A percentile compares a stretch with the other conserved stretches of the same genome.
These are phyloP conservation scores for Euwallacea similis DNA, from an alignment of 1,140 invertebrate species.

Conservation along the genomic window DNA sequence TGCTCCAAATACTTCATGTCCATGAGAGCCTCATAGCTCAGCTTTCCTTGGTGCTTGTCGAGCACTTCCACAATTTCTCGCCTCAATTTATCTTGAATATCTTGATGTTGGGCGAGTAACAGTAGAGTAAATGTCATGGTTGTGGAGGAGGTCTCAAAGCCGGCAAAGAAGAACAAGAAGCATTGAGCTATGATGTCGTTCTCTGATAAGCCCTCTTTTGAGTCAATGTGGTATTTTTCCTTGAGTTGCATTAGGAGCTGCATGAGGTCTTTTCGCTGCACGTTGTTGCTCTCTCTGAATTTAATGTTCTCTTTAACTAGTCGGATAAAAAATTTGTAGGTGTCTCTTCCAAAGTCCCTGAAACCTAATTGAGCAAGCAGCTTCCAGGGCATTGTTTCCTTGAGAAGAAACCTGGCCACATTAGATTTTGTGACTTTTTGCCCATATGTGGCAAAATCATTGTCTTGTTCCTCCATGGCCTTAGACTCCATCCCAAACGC, in stretches of 20 bases:
- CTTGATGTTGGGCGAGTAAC: slow-evolving; percentile 54
- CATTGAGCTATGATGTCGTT: slow-evolving; percentile 39
- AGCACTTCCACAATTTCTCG: slow-evolving; percentile 56
- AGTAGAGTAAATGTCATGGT: slow-evolving; percentile 57
- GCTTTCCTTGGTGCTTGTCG: slow-evolving; percentile 53
- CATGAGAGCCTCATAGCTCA: slow-evolving; percentile 60
- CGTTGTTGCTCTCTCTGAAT: slow-evolving; percentile 55
- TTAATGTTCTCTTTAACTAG: slow-evolving; percentile 55
- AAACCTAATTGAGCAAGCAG: slow-evolving; percentile 23
- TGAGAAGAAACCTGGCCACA: no score
- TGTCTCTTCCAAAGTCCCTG: slow-evolving; percentile 9
- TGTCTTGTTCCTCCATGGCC: slow-evolving; percentile 50
- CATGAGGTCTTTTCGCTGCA: slow-evolving; percentile 60
- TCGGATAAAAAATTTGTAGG: slow-evolving; percentile 55
- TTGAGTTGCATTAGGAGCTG: slow-evolving; percentile 59
- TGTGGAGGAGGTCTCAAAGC: slow-evolving; percentile 57
- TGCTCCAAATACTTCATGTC: slow-evolving; percentile 56
- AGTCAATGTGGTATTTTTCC: no score
- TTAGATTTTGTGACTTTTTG: no score
- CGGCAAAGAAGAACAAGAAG: slow-evolving; percentile 53
- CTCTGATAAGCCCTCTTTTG: slow-evolving; percentile 44
- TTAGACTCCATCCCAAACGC: slow-evolving; percentile 62
- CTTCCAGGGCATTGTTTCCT: slow-evolving; percentile 56
- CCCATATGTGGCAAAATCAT: slow-evolving; percentile 48
- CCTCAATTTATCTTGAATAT: slow-evolving; percentile 56